Base-by-base conservation (phyloP, 2,888 invertebrate genomes). In the Dicyrtomina minuta region DNA sequence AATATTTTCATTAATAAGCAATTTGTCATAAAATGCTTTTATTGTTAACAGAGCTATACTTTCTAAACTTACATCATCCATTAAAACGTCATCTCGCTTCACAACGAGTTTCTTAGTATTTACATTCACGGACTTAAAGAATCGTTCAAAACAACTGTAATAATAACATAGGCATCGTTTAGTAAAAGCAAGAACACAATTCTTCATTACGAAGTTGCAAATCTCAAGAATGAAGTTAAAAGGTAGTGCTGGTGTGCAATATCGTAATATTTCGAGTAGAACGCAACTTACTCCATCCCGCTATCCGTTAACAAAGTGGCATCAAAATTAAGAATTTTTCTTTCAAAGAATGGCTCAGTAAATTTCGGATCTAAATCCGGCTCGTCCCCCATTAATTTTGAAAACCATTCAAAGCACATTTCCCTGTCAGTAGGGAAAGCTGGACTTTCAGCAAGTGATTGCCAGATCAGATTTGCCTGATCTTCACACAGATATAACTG, bases 381-480 rank as follows among this genome's bases (percentile, higher is more conserved):
- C 81, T 97, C 96, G 79, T 96, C 96, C 20, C 93, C 93, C 94
- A 95, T 94, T 44, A 95, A 84, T 83, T 96, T 96, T 46, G 96
- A 93, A 84, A 96, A 97, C 97, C 97, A 97, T 79, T 93, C 92
- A 84, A 97, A 98, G 83, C 97, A 96, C 41, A 96, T 93, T 82
- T 98, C 97, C 46, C 96, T 87, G 82, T 98, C 97, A 1, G 90
- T 89, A 15, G 90, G 86, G 82, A 95, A 96, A 13, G 95, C 93
- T 13, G 96, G 95, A 80, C 90, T 90, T 81, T 96, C 96, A 1
- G 96, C 96, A 71, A 98, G 85, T 82, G 95, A 95, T 79, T 93
- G 89, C 97, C 97, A 98, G 79, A 97, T 94, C 84, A 94, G 92
- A 83, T 94, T 93, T 8, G 96, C 96, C 86, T 97, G 96, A 82